These are phyloP conservation scores for Ardeotis arabs DNA, from an alignment of 2,113 vertebrate species.

Conservation along the genomic window DNA sequence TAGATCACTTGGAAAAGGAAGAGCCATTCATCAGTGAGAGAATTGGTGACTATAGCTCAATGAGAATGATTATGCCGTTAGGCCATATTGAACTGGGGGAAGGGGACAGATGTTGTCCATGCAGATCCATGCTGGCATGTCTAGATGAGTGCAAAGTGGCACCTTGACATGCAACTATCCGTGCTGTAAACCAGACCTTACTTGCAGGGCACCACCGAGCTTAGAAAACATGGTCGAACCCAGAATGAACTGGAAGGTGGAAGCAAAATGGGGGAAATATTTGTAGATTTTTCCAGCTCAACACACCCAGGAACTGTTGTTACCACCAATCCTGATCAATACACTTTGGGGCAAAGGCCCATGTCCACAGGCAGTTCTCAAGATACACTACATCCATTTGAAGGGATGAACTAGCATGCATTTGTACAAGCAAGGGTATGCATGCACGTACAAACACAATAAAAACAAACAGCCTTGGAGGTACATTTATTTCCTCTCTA, in stretches of 20 bases:
- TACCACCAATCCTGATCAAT: not conserved
- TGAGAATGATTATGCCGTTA: not conserved
- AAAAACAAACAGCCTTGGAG: not conserved
- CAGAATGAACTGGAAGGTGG: not conserved
- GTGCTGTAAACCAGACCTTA: not conserved
- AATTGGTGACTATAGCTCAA: not conserved
- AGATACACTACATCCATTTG: not conserved
- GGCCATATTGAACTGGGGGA: not conserved
- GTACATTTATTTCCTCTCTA: not conserved
- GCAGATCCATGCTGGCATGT: not conserved
- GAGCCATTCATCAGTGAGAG: not conserved
- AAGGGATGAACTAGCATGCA: not conserved
- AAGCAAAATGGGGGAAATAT: not conserved
- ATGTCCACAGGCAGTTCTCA: not conserved
- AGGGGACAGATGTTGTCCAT: not conserved
- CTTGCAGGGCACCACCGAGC: not conserved
- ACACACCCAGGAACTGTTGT: not conserved
- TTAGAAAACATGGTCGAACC: not conserved
- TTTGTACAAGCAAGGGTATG: not conserved
- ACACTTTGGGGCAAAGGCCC: not conserved
- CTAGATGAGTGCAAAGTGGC: not conserved
- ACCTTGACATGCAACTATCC: not conserved
- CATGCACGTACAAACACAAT: not conserved
- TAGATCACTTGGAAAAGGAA: not conserved
- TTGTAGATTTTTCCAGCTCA: not conserved